phyloP scores from a whole-genome alignment of 2,888 invertebrate genomes.

The Diplazon laetatorius region DNA sequence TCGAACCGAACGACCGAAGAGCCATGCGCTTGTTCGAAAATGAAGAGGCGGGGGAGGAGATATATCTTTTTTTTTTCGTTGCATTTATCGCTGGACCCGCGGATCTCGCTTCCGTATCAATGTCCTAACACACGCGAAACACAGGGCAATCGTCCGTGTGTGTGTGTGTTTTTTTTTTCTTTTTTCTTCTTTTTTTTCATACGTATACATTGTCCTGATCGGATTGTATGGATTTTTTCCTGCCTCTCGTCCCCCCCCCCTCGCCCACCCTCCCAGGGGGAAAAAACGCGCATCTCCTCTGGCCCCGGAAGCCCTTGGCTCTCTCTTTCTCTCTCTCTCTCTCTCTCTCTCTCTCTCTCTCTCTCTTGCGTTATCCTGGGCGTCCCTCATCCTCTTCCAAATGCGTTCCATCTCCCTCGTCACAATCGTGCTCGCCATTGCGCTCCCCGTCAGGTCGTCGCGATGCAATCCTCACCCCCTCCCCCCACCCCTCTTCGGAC shows the following conservation, averaged over 20 bases:
- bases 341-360: slow-evolving; percentile 66
- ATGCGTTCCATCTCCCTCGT: slow-evolving; percentile 46
- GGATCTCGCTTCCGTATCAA: slow-evolving; percentile 80
- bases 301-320: slow-evolving; percentile 59
- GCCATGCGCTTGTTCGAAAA: slow-evolving; percentile 73
- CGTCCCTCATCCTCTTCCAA: slow-evolving; percentile 64
- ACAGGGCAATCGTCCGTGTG: slow-evolving; percentile 80
- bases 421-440: slow-evolving; percentile 51
- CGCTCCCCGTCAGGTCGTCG: slow-evolving; percentile 41
- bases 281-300: slow-evolving; percentile 73
- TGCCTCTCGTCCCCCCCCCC: too few species aligned
- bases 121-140: slow-evolving; percentile 78
- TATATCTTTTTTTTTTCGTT: slow-evolving; percentile 66
- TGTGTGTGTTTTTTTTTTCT: too few species aligned
- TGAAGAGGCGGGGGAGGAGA: slow-evolving; percentile 49
- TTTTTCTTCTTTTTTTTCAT: too few species aligned
- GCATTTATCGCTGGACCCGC: slow-evolving; percentile 79
- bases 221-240: slow-evolving; percentile 82
- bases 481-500: slow-evolving; percentile 65
- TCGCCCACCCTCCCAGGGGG: too few species aligned
- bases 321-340: slow-evolving; percentile 71
- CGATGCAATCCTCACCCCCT: slow-evolving; percentile 48
- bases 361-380: slow-evolving; percentile 42
- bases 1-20: slow-evolving; percentile 71
- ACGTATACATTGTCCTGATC: slow-evolving; percentile 82